These are phyloP conservation scores for Peromyscus polionotus DNA, from an alignment of 2,113 vertebrate genomes.

Conservation along the genomic window DNA sequence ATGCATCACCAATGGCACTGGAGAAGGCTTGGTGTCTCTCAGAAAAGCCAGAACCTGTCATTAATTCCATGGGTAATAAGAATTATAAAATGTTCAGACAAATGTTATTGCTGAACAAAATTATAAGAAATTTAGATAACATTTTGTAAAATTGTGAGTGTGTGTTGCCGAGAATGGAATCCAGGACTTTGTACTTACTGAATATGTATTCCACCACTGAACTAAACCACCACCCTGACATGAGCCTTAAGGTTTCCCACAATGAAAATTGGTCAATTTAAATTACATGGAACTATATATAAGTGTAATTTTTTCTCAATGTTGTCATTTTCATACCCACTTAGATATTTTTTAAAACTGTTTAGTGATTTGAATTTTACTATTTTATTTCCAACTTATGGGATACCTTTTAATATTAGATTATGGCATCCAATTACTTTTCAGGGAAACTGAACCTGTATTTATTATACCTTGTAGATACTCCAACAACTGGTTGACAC, in stretches of 20 bases:
- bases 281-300: neutral
- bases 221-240: neutral
- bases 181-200: neutral
- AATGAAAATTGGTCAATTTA: neutral
- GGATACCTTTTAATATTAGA: neutral
- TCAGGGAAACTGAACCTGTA: neutral
- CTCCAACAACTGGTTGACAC: neutral
- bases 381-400: neutral
- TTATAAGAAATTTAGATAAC: neutral
- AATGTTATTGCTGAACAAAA: neutral
- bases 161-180: neutral
- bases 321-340: neutral
- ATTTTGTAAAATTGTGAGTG: neutral
- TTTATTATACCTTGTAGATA: neutral
- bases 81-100: neutral
- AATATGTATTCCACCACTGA: neutral
- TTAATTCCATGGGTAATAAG: too few species aligned
- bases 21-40: accelerated
- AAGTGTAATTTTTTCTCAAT: neutral
- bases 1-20: neutral
- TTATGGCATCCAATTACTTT: neutral
- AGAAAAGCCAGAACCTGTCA: accelerated
- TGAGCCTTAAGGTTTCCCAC: neutral
- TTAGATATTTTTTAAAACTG: neutral
- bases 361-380: neutral